Evolutionary conservation across 1,140 invertebrate species (phyloP), one percentile per base, ranked within the genome.

Genomic region (Wasmannia auropunctata): DNA sequence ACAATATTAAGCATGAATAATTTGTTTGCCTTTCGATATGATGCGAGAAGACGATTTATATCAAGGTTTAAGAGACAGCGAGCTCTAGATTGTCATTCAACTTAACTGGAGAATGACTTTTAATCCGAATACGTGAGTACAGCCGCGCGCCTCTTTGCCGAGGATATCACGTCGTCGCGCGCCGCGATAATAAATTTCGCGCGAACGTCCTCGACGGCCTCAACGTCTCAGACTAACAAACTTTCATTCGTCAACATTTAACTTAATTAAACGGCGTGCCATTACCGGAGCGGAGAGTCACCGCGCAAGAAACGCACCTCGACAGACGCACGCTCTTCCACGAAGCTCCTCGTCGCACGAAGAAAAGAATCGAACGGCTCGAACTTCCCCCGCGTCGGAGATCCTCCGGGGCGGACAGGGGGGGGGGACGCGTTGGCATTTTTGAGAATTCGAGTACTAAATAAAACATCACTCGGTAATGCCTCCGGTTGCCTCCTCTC

Each of bases 401-500:
- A 60, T 77, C 54, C 31, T n/a, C n/a, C 25, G 6, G n/a, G n/a
- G 7, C 16, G 49, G 43, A 37, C 0, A 10, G 80, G 11, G 60
- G 74, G 37, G 37, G 67, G 43, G 72, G 77, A 69, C 43, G 86
- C 88, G 88, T 77, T 86, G 63, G 76, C 37, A 91, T 92, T 93
- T 93, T 93, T 93, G 88, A 90, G 89, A 88, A 92, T 91, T 88
- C 88, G 87, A 91, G 91, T 93, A 93, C 91, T 94, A 94, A 94
- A 94, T 94, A 94, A 94, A 94, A 94, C 93, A 93, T 94, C 93
- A 94, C 91, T 93, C 86, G 89, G 65, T 65, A 80, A 79, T 79
- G 16, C 51, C 46, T 67, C 63, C 63, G 25, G 58, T 22, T 43
- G 60, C 8, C 25, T 46, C 5, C 1, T 7, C 37, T n/a, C n/a